phyloP scores from a whole-genome alignment of 1,140 invertebrate genomes.

The Tribolium madens region DNA sequence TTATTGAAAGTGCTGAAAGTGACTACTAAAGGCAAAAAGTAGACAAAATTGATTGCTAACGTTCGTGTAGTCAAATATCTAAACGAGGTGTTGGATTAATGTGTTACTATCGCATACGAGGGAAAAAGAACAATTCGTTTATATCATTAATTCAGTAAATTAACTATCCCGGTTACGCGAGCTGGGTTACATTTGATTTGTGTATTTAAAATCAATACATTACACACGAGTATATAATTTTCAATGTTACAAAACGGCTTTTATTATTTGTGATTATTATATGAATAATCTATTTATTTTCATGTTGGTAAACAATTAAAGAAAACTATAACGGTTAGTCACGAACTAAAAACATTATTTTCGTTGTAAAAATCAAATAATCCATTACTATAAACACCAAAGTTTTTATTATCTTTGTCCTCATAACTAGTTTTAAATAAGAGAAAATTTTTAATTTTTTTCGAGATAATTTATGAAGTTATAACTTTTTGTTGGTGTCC shows the following conservation, averaged over 20 bases:
- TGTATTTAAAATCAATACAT: slow-evolving; percentile 10
- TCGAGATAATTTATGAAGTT: slow-evolving; percentile 1
- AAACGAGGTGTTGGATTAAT: not conserved
- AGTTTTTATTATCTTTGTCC: slow-evolving; percentile 34
- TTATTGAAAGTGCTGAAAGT: not conserved
- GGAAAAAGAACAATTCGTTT: not conserved
- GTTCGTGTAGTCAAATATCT: not conserved
- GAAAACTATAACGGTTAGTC: slow-evolving; percentile 40
- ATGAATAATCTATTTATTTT: slow-evolving; percentile 41
- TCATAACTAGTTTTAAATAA: slow-evolving; percentile 3
- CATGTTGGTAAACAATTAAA: slow-evolving; percentile 44
- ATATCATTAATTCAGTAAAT: not conserved
- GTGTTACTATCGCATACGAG: not conserved
- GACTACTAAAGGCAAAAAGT: not conserved
- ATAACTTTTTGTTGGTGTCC: not conserved
- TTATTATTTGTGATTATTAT: slow-evolving; percentile 26
- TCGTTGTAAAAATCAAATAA: slow-evolving; percentile 20
- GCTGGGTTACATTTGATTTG: not conserved
- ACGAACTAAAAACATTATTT: slow-evolving; percentile 36
- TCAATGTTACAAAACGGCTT: slow-evolving; percentile 24
- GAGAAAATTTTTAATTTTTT: slow-evolving; percentile 10
- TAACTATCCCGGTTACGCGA: not conserved
- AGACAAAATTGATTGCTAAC: not conserved
- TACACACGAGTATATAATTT: slow-evolving; percentile 8
- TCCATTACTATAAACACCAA: slow-evolving; percentile 13